Evolutionary conservation across 2,113 vertebrate genomes (phyloP), one percentile per base, ranked within the genome.

Genomic region (Climacteris rufus): DNA sequence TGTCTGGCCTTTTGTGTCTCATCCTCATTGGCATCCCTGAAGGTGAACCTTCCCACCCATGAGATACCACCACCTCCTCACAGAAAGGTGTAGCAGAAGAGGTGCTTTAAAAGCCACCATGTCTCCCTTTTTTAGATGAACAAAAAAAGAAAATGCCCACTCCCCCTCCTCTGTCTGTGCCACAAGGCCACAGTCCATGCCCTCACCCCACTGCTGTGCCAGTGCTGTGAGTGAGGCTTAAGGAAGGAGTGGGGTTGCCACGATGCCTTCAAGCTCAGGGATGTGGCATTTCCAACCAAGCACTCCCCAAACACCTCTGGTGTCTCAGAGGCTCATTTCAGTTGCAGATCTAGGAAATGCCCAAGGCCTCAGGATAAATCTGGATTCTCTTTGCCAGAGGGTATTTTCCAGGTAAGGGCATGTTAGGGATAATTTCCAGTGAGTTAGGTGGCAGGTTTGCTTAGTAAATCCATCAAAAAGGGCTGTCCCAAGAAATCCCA

Each of bases 1-100:
- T 99, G 12, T 94, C 97, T 11, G 99, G 99, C 23, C 27, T 88
- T 14, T 60, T 98, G 15, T 99, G 98, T 75, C 97, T 99, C 3
- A 19, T 89, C 35, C 97, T 98, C 79, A 93, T 96, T 27, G 96
- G 96, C 33, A 77, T 99, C 71, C 99, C 99, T 40, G 94, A 92
- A 97, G 98, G 99, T 99, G 96, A 78, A 18, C 7, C 15, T 64
- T 72, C 54, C 14, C 20, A 56, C 5, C 49, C 8, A 4, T n/a
- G 6, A 74, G 16, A 35, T 50, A 50, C 8, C 42, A 69, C 3
- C 23, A 42, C 9, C 52, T 40, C 57, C 31, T 63, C 15, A 20
- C 35, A 83, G 31, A 57, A 61, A 44, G 6, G 2, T 25, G 28
- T 7, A 30, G 59, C 53, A 90, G 40, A 69, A 44, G 35, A 69